Evolutionary conservation across 1,140 invertebrate genomes (phyloP), one percentile per base, ranked within the genome.

Genomic region (Catajapyx aquilonaris): DNA sequence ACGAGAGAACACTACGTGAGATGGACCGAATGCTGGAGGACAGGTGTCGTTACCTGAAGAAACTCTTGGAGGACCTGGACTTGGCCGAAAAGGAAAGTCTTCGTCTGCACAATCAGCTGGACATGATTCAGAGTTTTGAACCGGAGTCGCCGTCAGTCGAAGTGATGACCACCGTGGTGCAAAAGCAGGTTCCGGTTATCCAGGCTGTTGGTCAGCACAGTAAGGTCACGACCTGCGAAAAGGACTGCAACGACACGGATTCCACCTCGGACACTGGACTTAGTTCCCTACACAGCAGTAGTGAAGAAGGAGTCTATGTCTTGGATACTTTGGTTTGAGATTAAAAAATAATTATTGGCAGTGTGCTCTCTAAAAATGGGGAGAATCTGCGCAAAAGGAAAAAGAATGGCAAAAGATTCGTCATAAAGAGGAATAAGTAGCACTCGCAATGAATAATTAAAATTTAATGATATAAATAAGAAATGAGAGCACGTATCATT

Each of bases 61-160:
- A 63, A 38, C 54, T 80, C 21, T 68, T 70, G 28, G 52, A 60
- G 38, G 71, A 79, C 44, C 54, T 79, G 35, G 63, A 69, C 21
- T 60, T 64, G 43, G 63, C 68, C 37, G 72, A 76, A 39, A 51
- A 61, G 34, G 67, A 73, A 46, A 44, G 43, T 18, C 22, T 31
- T 31, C 34, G 9, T 37, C 35, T 28, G 13, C 16, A 18, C 13
- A 19, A 19, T 11, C 22, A 13, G 31, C 20, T 28, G 5, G 33
- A 18, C 4, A 23, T 20, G 17, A 20, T 17, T 17, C 31, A 15
- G 2, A 20, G 28, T 5, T 38, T 37, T 30, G 16, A 20, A 16
- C 13, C 25, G 15, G n/a, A 25, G 28, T 22, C 16, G n/a, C 35
- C 11, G 21, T 13, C 10, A n/a, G 13, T 23, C 7, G 5, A 23